Evolutionary conservation across 2,888 invertebrate species (phyloP).

Genomic region (Erebia epiphron): DNA sequence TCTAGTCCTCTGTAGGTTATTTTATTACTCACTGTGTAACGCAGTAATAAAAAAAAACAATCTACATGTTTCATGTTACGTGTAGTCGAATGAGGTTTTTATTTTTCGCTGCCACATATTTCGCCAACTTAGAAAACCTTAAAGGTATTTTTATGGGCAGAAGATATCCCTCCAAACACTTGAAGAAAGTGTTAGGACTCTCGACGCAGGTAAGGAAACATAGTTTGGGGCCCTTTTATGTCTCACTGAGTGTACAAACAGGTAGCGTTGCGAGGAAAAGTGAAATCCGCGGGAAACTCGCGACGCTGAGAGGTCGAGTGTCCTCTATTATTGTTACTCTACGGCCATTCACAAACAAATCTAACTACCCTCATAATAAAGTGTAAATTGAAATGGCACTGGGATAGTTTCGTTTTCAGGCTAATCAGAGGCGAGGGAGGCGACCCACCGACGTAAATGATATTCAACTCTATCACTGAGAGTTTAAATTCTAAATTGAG

Average conservation of each 20-base stretch:
- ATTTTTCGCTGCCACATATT: slow-evolving; percentile 2
- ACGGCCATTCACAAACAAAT: slow-evolving; percentile 44
- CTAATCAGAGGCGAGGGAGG: slow-evolving; percentile 74
- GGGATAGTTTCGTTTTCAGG: slow-evolving; percentile 67
- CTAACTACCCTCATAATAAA: slow-evolving; percentile 47
- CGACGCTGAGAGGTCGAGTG: slow-evolving; percentile 72
- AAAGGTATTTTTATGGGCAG: slow-evolving; percentile 10
- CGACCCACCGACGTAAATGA: slow-evolving; percentile 47
- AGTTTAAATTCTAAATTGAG: slow-evolving; percentile 40
- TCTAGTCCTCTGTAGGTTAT: too few relatives aligned
- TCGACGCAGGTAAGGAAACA: slow-evolving; percentile 27
- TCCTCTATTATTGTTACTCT: slow-evolving; percentile 66
- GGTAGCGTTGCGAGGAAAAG: slow-evolving; percentile 42
- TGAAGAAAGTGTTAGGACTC: slow-evolving; percentile 31
- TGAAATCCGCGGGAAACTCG: slow-evolving; percentile 64
- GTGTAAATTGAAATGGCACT: slow-evolving; percentile 43
- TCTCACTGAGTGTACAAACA: slow-evolving; percentile 38
- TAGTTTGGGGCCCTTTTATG: slow-evolving; percentile 40
- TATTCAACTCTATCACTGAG: slow-evolving; percentile 52
- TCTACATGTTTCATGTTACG: not conserved
- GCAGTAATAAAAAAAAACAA: too few relatives aligned
- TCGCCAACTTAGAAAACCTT: not conserved
- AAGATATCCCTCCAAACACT: slow-evolving; percentile 19
- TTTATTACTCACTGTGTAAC: too few relatives aligned
- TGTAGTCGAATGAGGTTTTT: slow-evolving; percentile 4